Base-by-base conservation (phyloP, 1,140 invertebrate genomes). In the Zophobas morio region DNA sequence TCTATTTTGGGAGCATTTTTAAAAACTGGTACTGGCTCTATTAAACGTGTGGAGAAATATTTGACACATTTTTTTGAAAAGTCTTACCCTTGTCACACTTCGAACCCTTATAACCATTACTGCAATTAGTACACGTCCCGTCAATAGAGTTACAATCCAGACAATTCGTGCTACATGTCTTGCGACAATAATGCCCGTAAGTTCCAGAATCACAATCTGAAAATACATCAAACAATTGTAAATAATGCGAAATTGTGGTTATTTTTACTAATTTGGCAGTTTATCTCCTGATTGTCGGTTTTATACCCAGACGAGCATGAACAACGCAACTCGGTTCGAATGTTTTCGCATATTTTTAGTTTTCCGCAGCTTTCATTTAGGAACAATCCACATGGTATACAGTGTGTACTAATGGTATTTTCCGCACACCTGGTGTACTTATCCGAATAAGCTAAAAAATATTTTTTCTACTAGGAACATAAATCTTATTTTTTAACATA, bases 331-430 rank as follows among this genome's bases (percentile, higher is more conserved):
- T 6, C 4, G 5, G 20, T 53, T n/a, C 6, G 33, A 1, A 34
- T 2, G 6, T 54, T 33, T 34, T 54, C 53, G 6, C 53, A 54
- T 54, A 54, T 54, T 33, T n/a, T 54, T 33, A 54, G 35, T 54
- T 54, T 20, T 32, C 53, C 53, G 4, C 53, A 54, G 33, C 35
- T 6, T 5, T 34, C 32, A 4, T 54, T 54, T 1, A 54, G 32
- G 35, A 54, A 32, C 53, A 20, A 20, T 20, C 20, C 20, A 20
- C 53, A 54, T 3, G 53, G 35, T 1, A 20, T 20, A 20, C 20
- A 20, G 20, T 20, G 20, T 20, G 20, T 20, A 20, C 20, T 20
- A 20, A 20, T 20, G 20, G 20, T 20, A 20, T 20, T 20, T 20
- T 20, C 20, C 20, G 20, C 20, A 20, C 20, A 20, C 53, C 33